Percentiles rank a stretch among this genome's conserved stretches.
Evolutionary conservation across 2,113 vertebrate species (phyloP).

Genomic region (Epinephelus lanceolatus): DNA sequence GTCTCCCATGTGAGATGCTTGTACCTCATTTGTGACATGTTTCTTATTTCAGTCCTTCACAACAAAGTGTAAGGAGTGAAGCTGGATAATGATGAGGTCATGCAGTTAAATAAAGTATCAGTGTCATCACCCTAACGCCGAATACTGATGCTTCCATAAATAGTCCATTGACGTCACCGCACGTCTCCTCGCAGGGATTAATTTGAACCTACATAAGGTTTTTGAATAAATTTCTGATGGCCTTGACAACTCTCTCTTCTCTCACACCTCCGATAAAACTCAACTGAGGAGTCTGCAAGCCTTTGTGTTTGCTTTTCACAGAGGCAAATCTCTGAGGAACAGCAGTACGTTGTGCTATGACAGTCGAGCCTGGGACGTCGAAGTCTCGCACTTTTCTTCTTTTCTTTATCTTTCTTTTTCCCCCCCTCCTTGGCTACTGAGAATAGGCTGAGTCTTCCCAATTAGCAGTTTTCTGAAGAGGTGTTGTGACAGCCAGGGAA

Average conservation of each 20-base stretch:
- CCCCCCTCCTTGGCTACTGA: conserved; percentile 50
- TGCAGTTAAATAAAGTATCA: conserved; percentile 53
- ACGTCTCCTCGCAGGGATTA: conserved; percentile 52
- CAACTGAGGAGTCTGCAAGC: conserved; percentile 58
- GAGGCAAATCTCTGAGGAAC: conserved; percentile 76
- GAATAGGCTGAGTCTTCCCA: conserved; percentile 73
- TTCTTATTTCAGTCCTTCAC: conserved; percentile 62
- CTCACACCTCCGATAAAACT: conserved; percentile 72
- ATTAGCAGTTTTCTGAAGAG: conserved; percentile 80
- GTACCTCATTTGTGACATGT: conserved; percentile 66
- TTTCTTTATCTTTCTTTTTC: conserved; percentile 47
- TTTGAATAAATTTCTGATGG: conserved; percentile 65
- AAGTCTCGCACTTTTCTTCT: conserved; percentile 68
- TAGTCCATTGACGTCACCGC: conserved; percentile 70
- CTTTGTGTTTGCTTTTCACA: conserved; percentile 74
- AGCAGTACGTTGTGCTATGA: conserved; percentile 59
- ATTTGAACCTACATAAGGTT: conserved; percentile 65
- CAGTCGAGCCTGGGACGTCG: conserved; percentile 64
- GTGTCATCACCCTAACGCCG: conserved; percentile 46
- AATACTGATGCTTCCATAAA: conserved; percentile 72
- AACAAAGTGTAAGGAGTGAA: conserved; percentile 52
- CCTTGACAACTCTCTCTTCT: conserved; percentile 70
- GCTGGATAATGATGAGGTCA: conserved; percentile 61
- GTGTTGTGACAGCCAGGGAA: conserved; percentile 76
- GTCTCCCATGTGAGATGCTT: conserved; percentile 61